Evolutionary conservation across 2,113 vertebrate species (phyloP), one percentile per base, ranked within the genome.

Genomic region (Elgaria multicarinata): DNA sequence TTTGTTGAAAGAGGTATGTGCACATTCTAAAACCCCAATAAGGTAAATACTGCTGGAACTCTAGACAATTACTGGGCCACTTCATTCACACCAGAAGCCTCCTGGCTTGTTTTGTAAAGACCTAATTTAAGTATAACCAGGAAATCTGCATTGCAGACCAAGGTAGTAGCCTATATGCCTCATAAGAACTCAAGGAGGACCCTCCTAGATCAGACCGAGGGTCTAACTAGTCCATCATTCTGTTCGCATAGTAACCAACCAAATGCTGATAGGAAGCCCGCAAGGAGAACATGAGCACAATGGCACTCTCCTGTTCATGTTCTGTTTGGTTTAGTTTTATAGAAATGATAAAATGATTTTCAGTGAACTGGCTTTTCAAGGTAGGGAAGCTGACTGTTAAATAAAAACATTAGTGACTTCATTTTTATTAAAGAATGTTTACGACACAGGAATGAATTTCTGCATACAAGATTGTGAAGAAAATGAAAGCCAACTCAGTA

Each of bases 361-460:
- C 50, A 39, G 1, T 75, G 5, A 28, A 36, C 24, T 62, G 53
- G 53, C 33, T 58, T 86, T 58, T 86, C 42, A 13, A 4, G 31
- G 3, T 31, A 24, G 18, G 10, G 62, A 12, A 24, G 24, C 3
- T 16, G 18, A 53, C 16, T 77, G 44, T 50, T 44, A 75, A 75
- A 85, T 83, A 83, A 77, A 72, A 64, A 58, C 24, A 79, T 16
- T 46, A 7, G 3, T 78, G 8, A 79, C 39, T 67, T 53, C 33
- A 14, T 50, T 87, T 88, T 88, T 74, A 79, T 82, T 58, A 31
- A 39, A 64, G 31, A 89, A 53, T 94, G 67, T 91, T 93, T 0
- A 76, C 87, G 67, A 85, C 91, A 83, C 26, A 83, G 26, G 83
- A 90, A 90, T 83, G 58, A 20, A 67, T 91, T 90, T 89, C 66